Evolutionary conservation across 2,888 invertebrate species (phyloP).

Genomic region (Tenthredo notha): DNA sequence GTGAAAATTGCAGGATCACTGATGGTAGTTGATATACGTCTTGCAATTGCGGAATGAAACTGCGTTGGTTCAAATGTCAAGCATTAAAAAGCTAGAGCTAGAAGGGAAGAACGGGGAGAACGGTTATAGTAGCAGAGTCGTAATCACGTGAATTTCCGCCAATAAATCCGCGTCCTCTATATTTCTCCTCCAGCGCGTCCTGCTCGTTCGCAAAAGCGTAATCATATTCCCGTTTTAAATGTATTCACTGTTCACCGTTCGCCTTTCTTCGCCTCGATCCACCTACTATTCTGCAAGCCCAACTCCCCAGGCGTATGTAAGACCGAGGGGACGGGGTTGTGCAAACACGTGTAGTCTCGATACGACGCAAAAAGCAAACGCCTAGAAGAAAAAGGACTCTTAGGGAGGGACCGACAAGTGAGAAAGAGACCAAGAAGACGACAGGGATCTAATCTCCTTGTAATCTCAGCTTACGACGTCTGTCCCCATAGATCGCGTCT

Average conservation of each 20-base stretch:
- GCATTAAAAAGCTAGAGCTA: background rate
- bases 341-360: conserved; percentile 51
- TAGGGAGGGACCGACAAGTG: conserved; percentile 56
- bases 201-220: conserved; percentile 58
- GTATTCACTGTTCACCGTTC: conserved; percentile 68
- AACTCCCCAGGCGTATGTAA: conserved; percentile 55
- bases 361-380: conserved; percentile 63
- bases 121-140: conserved; percentile 1
- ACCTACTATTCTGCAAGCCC: conserved; percentile 18
- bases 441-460: conserved; percentile 74
- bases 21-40: background rate
- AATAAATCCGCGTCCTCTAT: conserved; percentile 68
- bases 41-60: background rate
- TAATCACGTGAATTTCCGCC: conserved; percentile 65
- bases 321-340: conserved; percentile 46
- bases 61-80: background rate
- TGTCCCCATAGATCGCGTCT: conserved; percentile 57
- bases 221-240: conserved; percentile 75
- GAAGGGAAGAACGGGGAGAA: background rate
- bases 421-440: conserved; percentile 65
- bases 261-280: conserved; percentile 53
- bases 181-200: conserved; percentile 11
- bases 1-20: background rate
- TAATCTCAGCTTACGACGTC: conserved; percentile 74
- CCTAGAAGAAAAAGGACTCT: conserved; percentile 61